Evolutionary conservation across 2,113 vertebrate genomes (phyloP), one percentile per base, ranked within the genome.

Genomic region (Rousettus leschenaultii): DNA sequence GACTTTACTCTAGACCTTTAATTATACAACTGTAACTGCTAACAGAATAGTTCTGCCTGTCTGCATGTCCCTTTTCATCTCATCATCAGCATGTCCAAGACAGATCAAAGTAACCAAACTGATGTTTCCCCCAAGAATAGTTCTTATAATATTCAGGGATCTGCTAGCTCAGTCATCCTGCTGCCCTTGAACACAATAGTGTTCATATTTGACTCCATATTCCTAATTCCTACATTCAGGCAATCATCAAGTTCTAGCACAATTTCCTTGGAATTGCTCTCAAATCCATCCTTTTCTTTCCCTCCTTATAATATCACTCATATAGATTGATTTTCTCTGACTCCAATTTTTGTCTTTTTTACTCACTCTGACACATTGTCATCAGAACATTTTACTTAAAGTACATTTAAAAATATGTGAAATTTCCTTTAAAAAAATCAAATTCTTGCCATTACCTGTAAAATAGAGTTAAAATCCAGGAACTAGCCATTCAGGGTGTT

Each of bases 361-460:
- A 88, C 10, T 89, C 38, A 13, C 12, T 74, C 26, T 84, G 85
- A 87, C 43, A 85, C 61, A 38, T 57, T 26, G 33, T 66, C 95
- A 89, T 61, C 24, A 74, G 45, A 87, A 85, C 84, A 33, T 86
- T 96, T 89, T 86, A 66, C 45, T 70, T 78, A 82, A 94, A 90
- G 77, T 79, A 57, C 22, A 65, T 35, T 63, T 66, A 3, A 13
- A 35, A 89, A 86, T 59, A 65, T 40, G 66, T 30, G 11, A 16
- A 51, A 77, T 87, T 45, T 21, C 26, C 43, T 92, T 48, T 48
- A 88, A 66, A 70, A 68, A 45, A 63, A 51, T 33, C 7, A 85
- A 91, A 35, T 87, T 35, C 28, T 85, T 94, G 10, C 40, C 3
- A 15, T 94, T 73, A 73, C 28, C 33, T 90, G 10, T 43, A 75